Percentiles rank a stretch among this genome's conserved stretches.
Conservation (phyloP, 2,797 vertebrate genomes). For the Myripristis jacobus region DNA sequence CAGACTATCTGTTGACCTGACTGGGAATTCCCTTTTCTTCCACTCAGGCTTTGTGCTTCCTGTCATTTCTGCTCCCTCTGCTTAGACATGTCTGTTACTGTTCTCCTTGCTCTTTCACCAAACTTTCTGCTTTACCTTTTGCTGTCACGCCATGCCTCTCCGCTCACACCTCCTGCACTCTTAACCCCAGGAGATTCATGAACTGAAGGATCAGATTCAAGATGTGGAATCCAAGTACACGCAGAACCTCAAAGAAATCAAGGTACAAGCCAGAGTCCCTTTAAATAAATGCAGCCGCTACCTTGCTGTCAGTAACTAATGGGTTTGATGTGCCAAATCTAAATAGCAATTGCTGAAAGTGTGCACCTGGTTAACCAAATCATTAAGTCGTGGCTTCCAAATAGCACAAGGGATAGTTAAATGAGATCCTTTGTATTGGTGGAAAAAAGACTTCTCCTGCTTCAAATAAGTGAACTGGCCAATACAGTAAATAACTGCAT, state of each 20-base stretch:
- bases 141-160: conserved; percentile 34
- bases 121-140: conserved; percentile 26
- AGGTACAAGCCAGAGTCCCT: conserved; percentile 84
- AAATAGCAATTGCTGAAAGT: no score
- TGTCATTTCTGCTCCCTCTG: conserved; percentile 23
- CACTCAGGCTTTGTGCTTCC: neutral
- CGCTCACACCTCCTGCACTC: conserved; percentile 52
- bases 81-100: conserved; percentile 19
- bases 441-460: no score
- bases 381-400: no score
- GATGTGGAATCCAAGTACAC: conserved; percentile 95
- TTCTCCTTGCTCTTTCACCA: neutral
- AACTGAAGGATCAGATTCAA: conserved; percentile 98
- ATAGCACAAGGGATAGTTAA: no score
- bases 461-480: no score
- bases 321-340: conserved; percentile 9
- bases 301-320: conserved; percentile 4
- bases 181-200: conserved; percentile 91
- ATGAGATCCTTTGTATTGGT: no score
- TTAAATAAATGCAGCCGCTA: neutral
- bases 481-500: no score
- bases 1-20: neutral
- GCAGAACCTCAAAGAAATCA: conserved; percentile 94
- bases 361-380: no score
- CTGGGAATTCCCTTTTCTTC: neutral